Evolutionary conservation across 1,140 invertebrate species (phyloP), one percentile per base, ranked within the genome.

Genomic region (Hylaeus volcanicus): DNA sequence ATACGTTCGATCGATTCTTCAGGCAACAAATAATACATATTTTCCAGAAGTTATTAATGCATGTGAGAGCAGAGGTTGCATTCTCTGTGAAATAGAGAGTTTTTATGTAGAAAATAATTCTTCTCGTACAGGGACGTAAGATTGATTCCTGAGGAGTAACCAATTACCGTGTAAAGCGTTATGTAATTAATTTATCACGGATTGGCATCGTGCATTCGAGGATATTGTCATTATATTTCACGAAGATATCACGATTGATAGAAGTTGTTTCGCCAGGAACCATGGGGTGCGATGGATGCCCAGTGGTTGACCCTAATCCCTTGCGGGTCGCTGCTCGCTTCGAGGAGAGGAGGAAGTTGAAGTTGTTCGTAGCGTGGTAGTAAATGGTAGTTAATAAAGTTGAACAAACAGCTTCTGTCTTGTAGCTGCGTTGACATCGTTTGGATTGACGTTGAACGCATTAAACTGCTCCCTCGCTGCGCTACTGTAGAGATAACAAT

Each of bases 281-380:
- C 72, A 15, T 53, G 26, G 26, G 12, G 1, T 66, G 64, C 60
- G 79, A 80, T 69, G 56, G 72, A 80, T 80, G 78, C 41, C 48
- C 71, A 53, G 64, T 53, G 78, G 71, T 80, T 61, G 72, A 80
- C 71, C 78, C 64, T 80, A 80, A 80, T 80, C 78, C 64, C 64
- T 80, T 53, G 72, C 37, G 79, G 56, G 61, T 48, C 51, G 12
- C 41, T 66, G 43, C 26, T 26, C 43, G 77, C 65, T 79, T 55
- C 60, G 9, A 39, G 37, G 1, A n/a, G 41, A 48, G 26, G 53
- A 74, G 77, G 26, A 26, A 26, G 26, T 26, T 26, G 72, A 79
- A 79, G 60, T 79, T 78, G 37, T 63, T 58, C n/a, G 26, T 39
- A 26, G 3, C 5, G 5, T 9, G 51, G 41, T 41, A n/a, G 60